Conservation (phyloP, 2,797 vertebrate species). For the Aselliscus stoliczkanus region DNA sequence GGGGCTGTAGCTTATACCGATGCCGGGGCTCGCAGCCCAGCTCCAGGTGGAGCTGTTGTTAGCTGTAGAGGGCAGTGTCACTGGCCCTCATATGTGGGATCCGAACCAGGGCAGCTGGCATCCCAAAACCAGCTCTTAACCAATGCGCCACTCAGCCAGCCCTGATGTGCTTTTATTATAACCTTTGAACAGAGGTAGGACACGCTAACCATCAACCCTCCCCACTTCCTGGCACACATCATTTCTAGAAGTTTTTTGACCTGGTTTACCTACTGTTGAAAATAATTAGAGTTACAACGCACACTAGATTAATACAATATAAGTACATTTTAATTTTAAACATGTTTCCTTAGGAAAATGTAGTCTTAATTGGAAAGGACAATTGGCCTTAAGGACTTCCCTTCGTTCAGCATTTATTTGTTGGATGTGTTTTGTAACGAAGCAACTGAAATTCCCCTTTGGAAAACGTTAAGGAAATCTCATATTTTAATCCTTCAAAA, state of each 20-base stretch:
- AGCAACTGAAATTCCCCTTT: background rate
- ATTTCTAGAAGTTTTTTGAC: conserved; percentile 14
- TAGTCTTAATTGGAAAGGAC: background rate
- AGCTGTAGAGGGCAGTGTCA: too few species aligned
- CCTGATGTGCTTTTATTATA: background rate
- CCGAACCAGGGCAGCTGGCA: too few species aligned
- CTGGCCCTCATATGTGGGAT: too few species aligned
- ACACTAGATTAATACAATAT: background rate
- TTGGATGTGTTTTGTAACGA: background rate
- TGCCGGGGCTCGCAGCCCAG: too few species aligned
- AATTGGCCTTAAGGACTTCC: background rate
- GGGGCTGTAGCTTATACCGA: too few species aligned
- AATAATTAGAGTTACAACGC: background rate
- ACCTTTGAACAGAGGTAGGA: background rate
- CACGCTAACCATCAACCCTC: background rate
- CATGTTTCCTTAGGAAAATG: background rate
- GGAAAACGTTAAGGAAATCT: background rate
- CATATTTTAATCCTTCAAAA: background rate
- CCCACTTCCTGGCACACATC: background rate
- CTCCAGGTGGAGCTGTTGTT: too few species aligned
- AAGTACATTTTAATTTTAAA: background rate
- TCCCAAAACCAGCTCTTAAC: too few species aligned
- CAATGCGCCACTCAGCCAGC: too few species aligned
- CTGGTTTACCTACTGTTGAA: background rate
- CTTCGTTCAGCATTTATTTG: background rate